These are phyloP conservation scores for Protophormia terraenovae DNA, from an alignment of 2,888 invertebrate genomes.

Conservation along the genomic window DNA sequence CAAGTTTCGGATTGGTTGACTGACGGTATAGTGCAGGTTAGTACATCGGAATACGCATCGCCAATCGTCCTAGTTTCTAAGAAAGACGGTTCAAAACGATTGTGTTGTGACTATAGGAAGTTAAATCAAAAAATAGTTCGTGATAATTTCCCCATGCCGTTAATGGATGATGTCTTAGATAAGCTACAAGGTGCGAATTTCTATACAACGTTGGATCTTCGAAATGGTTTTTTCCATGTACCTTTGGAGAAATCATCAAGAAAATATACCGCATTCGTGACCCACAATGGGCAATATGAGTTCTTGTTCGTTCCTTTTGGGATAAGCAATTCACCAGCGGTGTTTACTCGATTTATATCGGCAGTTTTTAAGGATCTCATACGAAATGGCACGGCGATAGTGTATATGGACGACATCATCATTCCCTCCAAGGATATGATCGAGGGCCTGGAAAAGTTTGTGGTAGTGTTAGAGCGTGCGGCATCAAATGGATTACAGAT, in stretches of 20 bases:
- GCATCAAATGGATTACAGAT: constrained; percentile 38
- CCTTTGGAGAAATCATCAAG: constrained; percentile 39
- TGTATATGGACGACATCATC: constrained; percentile 50
- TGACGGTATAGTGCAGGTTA: constrained; percentile 73
- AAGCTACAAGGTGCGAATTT: not conserved
- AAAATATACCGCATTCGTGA: constrained; percentile 59
- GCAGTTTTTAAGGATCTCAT: not conserved
- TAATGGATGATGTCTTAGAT: constrained; percentile 36
- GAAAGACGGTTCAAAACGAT: constrained; percentile 68
- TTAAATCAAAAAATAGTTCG: constrained; percentile 54
- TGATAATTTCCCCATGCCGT: constrained; percentile 56
- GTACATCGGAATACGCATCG: constrained; percentile 75
- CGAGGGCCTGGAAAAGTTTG: constrained; percentile 25
- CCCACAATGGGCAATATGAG: constrained; percentile 55
- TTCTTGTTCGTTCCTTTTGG: constrained; percentile 57
- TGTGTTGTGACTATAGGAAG: constrained; percentile 74
- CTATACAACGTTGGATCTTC: constrained; percentile 9
- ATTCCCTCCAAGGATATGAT: constrained; percentile 50
- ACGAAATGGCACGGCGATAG: not conserved
- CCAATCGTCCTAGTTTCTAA: no score
- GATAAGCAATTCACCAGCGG: constrained; percentile 20
- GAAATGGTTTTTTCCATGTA: constrained; percentile 24
- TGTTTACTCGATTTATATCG: not conserved
- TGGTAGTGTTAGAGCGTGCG: constrained; percentile 29
- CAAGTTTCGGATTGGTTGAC: constrained; percentile 75